A percentile compares a stretch with the other conserved stretches of the same genome.
Evolutionary conservation across 2,888 invertebrate species (phyloP).

Genomic region (Plebejus anna): DNA sequence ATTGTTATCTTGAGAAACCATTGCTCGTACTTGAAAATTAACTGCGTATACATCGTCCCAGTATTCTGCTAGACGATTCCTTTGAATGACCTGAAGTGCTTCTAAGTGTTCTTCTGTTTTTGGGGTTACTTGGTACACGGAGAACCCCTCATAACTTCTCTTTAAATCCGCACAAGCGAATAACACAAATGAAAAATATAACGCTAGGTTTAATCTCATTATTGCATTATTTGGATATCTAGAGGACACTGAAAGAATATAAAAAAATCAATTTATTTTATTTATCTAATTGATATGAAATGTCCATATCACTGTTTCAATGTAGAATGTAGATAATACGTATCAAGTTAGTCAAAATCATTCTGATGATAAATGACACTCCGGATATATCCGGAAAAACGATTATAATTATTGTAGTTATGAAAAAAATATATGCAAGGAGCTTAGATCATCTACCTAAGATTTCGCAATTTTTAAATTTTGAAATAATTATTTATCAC

Average conservation of each 20-base stretch:
- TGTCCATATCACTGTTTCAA: neutral
- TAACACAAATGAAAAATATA: slow-evolving; percentile 40
- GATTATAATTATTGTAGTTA: neutral
- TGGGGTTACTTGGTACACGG: slow-evolving; percentile 78
- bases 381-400: neutral
- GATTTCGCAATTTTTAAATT: too few species aligned
- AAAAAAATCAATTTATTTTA: neutral
- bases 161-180: slow-evolving; percentile 39
- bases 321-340: neutral
- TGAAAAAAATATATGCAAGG: neutral
- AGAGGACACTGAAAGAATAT: neutral
- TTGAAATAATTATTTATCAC: too few species aligned
- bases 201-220: slow-evolving; percentile 31
- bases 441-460: neutral
- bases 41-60: slow-evolving; percentile 57
- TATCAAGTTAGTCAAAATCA: neutral
- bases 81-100: slow-evolving; percentile 66
- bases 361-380: neutral
- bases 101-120: slow-evolving; percentile 65
- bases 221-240: neutral
- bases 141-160: slow-evolving; percentile 76
- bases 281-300: neutral
- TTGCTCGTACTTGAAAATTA: slow-evolving; percentile 55
- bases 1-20: slow-evolving; percentile 53
- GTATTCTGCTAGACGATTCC: slow-evolving; percentile 54